A percentile compares a stretch with the other conserved stretches of the same genome.
phyloP scores from a whole-genome alignment of 2,888 invertebrate species.

The Brachyopa scutellaris region DNA sequence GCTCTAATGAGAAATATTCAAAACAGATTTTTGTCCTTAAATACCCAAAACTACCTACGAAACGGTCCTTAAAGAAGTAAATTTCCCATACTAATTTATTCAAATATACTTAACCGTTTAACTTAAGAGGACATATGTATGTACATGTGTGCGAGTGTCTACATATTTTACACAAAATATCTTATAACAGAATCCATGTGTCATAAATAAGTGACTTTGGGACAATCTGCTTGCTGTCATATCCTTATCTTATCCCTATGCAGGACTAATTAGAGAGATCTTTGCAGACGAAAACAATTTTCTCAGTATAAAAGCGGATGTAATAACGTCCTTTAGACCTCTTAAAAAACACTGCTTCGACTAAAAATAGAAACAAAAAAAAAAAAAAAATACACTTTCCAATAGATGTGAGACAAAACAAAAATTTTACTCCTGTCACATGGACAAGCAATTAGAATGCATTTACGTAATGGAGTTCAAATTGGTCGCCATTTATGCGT shows the following conservation, averaged over 20 bases:
- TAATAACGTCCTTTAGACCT: conserved; percentile 37
- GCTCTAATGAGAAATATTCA: conserved; percentile 8
- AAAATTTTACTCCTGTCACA: conserved; percentile 24
- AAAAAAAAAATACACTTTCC: conserved; percentile 5
- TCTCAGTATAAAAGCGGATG: conserved; percentile 46
- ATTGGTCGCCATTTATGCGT: conserved; percentile 48
- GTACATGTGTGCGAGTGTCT: too few species aligned
- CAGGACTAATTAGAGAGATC: conserved; percentile 30
- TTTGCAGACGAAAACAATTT: conserved; percentile 1
- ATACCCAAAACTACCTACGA: background rate
- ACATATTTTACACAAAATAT: conserved; percentile 19
- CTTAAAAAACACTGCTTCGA: conserved; percentile 19
- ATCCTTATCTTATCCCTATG: background rate
- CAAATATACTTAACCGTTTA: conserved; percentile 37
- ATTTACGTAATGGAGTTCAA: conserved; percentile 65
- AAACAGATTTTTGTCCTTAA: conserved; percentile 40
- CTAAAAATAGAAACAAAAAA: conserved; percentile 49
- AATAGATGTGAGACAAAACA: background rate
- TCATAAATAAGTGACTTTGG: conserved; percentile 2
- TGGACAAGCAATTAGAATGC: conserved; percentile 59
- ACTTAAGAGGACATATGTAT: too few species aligned
- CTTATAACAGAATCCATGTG: conserved; percentile 35
- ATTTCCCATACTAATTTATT: conserved; percentile 58
- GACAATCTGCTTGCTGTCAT: conserved; percentile 28
- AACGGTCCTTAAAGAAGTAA: conserved; percentile 32